A percentile compares a stretch with the other conserved stretches of the same genome.
phyloP scores from a whole-genome alignment of 2,888 invertebrate species.

The Podotricha telesiphe region DNA sequence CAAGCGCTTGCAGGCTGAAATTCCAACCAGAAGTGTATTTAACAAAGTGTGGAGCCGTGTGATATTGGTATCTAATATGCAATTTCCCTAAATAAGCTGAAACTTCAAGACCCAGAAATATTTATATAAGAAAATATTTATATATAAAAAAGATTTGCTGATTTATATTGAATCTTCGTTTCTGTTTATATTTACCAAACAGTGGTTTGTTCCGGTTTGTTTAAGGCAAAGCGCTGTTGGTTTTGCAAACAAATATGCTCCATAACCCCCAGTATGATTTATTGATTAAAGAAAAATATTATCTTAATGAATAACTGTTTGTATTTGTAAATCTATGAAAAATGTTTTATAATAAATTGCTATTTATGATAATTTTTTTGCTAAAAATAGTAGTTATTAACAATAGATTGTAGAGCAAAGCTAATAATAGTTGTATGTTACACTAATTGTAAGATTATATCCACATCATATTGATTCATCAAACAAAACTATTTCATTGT shows the following conservation, averaged over 20 bases:
- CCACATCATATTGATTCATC: neutral
- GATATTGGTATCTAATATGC: no score
- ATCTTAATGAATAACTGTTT: neutral
- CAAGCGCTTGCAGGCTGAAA: no score
- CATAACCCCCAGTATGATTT: neutral
- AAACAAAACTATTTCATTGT: neutral
- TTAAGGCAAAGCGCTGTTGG: conserved; percentile 15
- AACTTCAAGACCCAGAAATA: neutral
- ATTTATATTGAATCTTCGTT: neutral
- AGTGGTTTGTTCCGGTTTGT: conserved; percentile 19
- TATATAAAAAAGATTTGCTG: neutral
- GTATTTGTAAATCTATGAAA: neutral
- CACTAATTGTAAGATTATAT: neutral
- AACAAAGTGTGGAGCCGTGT: no score
- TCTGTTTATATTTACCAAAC: conserved; percentile 15
- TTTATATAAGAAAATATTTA: neutral
- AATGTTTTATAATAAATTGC: no score
- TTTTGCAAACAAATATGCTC: neutral
- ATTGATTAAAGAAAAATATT: conserved; percentile 1
- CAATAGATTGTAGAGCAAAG: neutral
- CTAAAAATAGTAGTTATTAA: neutral
- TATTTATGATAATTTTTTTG: neutral
- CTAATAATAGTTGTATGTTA: neutral
- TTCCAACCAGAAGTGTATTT: no score
- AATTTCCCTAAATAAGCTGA: no score